Percentiles rank a stretch among this genome's conserved stretches.
These are phyloP conservation scores for Malthinus seriepunctatus DNA, from an alignment of 2,888 invertebrate genomes.

Conservation along the genomic window DNA sequence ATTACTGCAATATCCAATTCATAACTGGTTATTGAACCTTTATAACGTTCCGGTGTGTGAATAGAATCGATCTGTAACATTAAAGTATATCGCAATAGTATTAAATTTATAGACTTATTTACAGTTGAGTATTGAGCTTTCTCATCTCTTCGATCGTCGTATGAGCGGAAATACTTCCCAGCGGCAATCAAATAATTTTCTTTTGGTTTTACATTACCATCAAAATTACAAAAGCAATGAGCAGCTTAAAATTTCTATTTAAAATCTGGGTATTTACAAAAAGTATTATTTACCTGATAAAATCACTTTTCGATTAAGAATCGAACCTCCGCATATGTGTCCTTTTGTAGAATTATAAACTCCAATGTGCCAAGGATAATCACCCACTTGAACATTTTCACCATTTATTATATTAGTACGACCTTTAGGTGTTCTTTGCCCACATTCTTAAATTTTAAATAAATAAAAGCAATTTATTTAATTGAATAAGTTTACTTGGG, in stretches of 20 bases:
- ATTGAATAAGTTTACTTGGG: neutral
- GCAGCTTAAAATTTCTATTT: neutral
- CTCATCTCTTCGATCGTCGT: conserved; percentile 36
- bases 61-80: conserved; percentile 35
- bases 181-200: conserved; percentile 35
- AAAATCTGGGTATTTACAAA: neutral
- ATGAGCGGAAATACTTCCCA: conserved; percentile 44
- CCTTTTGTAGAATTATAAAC: neutral
- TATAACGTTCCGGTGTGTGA: conserved; percentile 33
- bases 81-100: neutral
- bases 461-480: neutral
- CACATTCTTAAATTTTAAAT: neutral
- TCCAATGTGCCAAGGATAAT: neutral
- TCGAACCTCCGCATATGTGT: neutral
- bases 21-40: conserved; percentile 36
- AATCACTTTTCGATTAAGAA: neutral
- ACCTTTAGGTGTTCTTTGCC: neutral
- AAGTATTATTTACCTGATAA: neutral
- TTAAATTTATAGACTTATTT: neutral
- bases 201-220: conserved; percentile 22
- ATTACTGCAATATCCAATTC: conserved; percentile 48
- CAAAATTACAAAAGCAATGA: neutral
- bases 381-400: neutral
- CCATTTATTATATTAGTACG: neutral
- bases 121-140: conserved; percentile 1